Base-by-base conservation (phyloP, 2,888 invertebrate species). In the Oeneis ivallda region DNA sequence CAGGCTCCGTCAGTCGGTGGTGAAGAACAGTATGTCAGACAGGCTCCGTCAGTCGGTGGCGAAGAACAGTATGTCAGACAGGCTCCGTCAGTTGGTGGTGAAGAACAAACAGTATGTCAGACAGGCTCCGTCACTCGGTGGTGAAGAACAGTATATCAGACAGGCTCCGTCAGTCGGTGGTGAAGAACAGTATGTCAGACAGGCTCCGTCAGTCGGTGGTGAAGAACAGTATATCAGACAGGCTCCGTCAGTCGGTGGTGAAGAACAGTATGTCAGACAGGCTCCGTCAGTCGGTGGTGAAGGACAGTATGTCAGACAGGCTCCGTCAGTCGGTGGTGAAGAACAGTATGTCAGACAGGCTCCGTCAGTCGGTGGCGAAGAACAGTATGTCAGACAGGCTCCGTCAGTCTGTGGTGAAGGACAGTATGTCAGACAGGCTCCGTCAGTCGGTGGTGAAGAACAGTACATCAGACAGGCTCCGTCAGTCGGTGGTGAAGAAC, bases 31-130 rank as follows among this genome's bases (percentile, higher is more conserved):
- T 50, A 90, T 89, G 60, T 89, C 89, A n/a, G n/a, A n/a, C n/a
- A n/a, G n/a, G n/a, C n/a, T n/a, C n/a, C n/a, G n/a, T n/a, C n/a
- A n/a, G n/a, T n/a, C n/a, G n/a, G n/a, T n/a, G n/a, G n/a, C n/a
- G 26, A 26, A 4, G 5, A 26, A 26, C 26, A 26, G 4, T 4
- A 4, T 26, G 26, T 26, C 26, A 26, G 26, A 4, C 26, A 26
- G 26, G 26, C 26, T 8, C 1, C 13, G 19, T 77, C 70, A 85
- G 61, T 83, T 83, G 32, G 85, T 79, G 17, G 89, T 86, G 56
- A 90, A 90, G 73, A n/a, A n/a, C n/a, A n/a, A 89, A 89, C 49
- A 90, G 75, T 50, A 90, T 89, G 60, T 89, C 89, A n/a, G n/a
- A n/a, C n/a, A n/a, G n/a, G n/a, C n/a, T n/a, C n/a, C n/a, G n/a